Percentiles rank a stretch among this genome's conserved stretches.
phyloP scores from a whole-genome alignment of 2,113 vertebrate genomes.

The Scopus umbretta region DNA sequence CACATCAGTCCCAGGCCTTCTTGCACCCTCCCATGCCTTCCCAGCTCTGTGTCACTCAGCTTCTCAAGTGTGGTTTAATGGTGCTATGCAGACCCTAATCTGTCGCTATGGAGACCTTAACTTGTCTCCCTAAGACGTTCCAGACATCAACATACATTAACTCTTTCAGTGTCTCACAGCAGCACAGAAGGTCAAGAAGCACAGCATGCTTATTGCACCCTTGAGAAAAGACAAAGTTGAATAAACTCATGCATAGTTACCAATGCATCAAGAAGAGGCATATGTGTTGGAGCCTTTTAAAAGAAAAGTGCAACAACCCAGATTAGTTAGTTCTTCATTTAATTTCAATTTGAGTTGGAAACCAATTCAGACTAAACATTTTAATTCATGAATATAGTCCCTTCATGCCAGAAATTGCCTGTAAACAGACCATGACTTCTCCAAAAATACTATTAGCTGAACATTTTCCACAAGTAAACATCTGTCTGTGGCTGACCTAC shows the following conservation, averaged over 20 bases:
- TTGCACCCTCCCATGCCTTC: no score
- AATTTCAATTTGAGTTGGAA: slow-evolving; percentile 7
- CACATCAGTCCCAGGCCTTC: no score
- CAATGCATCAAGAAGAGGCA: neutral
- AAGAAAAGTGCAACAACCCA: neutral
- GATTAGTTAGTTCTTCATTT: neutral
- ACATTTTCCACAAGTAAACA: slow-evolving; percentile 8
- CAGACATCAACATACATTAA: no score
- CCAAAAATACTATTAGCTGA: neutral
- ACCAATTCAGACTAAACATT: slow-evolving; percentile 2
- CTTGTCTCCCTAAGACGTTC: no score
- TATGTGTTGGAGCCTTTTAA: neutral
- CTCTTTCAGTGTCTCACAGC: no score
- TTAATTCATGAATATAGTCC: neutral
- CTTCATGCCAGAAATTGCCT: neutral
- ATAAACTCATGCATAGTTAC: neutral
- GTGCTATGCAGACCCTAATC: no score
- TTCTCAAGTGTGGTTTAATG: no score
- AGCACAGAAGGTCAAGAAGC: neutral
- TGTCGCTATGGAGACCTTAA: no score
- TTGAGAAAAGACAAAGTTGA: neutral
- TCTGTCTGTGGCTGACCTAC: neutral
- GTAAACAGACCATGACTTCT: neutral
- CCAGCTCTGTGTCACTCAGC: no score
- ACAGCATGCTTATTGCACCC: neutral